Evolutionary conservation across 2,888 invertebrate genomes (phyloP).

Genomic region (Platerodrilus igneus): DNA sequence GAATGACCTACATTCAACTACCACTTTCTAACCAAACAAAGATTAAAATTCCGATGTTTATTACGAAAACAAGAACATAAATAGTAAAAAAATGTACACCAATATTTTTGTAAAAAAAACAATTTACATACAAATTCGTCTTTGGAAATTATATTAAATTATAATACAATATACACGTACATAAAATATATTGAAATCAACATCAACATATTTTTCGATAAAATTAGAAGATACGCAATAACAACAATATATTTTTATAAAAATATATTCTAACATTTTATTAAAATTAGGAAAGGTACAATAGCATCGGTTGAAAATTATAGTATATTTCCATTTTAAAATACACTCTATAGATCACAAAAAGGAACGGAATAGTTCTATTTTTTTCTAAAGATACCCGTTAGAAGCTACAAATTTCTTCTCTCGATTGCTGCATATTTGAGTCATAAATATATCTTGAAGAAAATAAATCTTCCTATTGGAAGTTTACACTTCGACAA

Average conservation of each 20-base stretch:
- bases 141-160: slow-evolving; percentile 47
- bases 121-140: slow-evolving; percentile 34
- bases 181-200: slow-evolving; percentile 36
- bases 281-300: slow-evolving; percentile 42
- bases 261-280: slow-evolving; percentile 40
- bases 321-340: slow-evolving; percentile 39
- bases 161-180: slow-evolving; percentile 43
- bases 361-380: slow-evolving; percentile 47
- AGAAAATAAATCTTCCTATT: too few relatives aligned
- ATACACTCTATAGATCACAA: slow-evolving; percentile 45
- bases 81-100: slow-evolving; percentile 47
- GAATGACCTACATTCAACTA: too few relatives aligned
- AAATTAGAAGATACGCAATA: slow-evolving; percentile 45
- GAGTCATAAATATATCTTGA: too few relatives aligned
- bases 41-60: slow-evolving; percentile 33
- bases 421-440: too few relatives aligned
- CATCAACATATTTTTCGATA: slow-evolving; percentile 43
- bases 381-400: slow-evolving; percentile 47
- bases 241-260: slow-evolving; percentile 44
- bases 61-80: slow-evolving; percentile 47
- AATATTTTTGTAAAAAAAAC: slow-evolving; percentile 23
- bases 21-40: too few relatives aligned
- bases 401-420: slow-evolving; percentile 29
- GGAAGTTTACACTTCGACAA: too few relatives aligned
- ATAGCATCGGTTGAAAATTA: slow-evolving; percentile 41